Base-by-base conservation (phyloP, 1,140 invertebrate genomes). In the Acromyrmex echinatior region DNA sequence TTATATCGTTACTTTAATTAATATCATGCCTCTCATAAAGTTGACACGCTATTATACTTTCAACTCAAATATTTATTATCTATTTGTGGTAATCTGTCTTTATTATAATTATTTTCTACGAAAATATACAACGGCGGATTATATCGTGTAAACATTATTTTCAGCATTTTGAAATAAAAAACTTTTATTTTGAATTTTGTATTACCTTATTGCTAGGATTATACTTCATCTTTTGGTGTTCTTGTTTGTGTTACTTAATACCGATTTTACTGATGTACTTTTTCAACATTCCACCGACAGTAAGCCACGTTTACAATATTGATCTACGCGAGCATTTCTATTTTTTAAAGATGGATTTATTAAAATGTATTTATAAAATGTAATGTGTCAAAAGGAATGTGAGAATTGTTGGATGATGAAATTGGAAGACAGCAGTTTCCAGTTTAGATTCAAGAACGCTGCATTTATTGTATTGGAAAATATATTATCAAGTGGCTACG, bases 21-120 rank as follows among this genome's bases (percentile, higher is more conserved):
- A 95, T 92, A n/a, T 95, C 5, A 71, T 94, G 16, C 94, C 94
- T 21, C n/a, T 94, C 7, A 65, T 95, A 10, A 95, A 95, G 68
- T 45, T 95, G 5, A 45, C 39, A 1, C 92, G 94, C 31, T 95
- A 94, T 68, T 65, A 78, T 16, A 94, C 93, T 12, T 88, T 95
- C 5, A 88, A 86, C 51, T 56, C 10, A 0, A 91, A 92, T 25
- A 68, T 93, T n/a, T 86, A 45, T 12, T 92, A 94, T 60, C 31
- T 93, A 18, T 94, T 94, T 86, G 74, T 49, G 60, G 95, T 95
- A 91, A 93, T 31, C 12, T 53, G 25, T 65, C 16, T 9, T 77
- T 0, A 51, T 68, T 9, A 18, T 56, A 56, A 18, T n/a, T 58
- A 62, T 86, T 51, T 74, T 77, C 49, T 5, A 63, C 10, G 4